Base-by-base conservation (phyloP, 1,140 invertebrate species). In the Phymorhynchus buccinoides region DNA sequence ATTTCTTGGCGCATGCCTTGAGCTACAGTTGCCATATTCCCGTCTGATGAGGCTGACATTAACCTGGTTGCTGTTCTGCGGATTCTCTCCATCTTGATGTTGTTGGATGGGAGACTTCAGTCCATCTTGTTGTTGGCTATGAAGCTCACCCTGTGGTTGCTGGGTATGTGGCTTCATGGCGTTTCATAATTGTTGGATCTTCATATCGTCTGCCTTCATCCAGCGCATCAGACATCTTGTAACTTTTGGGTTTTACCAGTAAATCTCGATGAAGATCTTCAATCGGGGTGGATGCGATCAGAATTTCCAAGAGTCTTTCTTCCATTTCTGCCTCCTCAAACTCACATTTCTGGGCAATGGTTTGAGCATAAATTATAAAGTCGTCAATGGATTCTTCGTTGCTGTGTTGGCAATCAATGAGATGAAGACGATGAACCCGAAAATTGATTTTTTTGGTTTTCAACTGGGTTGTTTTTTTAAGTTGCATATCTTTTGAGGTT, bases 401-500 rank as follows among this genome's bases (percentile, higher is more conserved):
- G 37, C 78, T n/a, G 30, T 86, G 85, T 42, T 48, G 16, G 48
- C 16, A 85, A n/a, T 82, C 52, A 77, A 82, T 80, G 32, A 85
- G 42, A 18, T 84, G 42, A 27, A 86, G 73, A 16, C 71, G 39
- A 75, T 83, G 62, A 18, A 83, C 75, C 52, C 80, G n/a, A 7
- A 48, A 86, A 86, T 42, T 86, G 56, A n/a, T 83, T 48, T 9
- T 83, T 32, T n/a, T n/a, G n/a, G 1, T 86, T 80, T 77, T 56
- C 62, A n/a, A 78, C 66, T 42, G 77, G 83, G 27, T n/a, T n/a
- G n/a, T n/a, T n/a, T n/a, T n/a, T n/a, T n/a, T n/a, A 66, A 84
- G 27, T 83, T 52, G 80, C 80, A 86, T 35, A 83, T 6, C 56
- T 56, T 83, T 27, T 2, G 18, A 9, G 85, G 81, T 18, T 66